phyloP scores from a whole-genome alignment of 2,113 vertebrate species.

The Notiomystis cincta region DNA sequence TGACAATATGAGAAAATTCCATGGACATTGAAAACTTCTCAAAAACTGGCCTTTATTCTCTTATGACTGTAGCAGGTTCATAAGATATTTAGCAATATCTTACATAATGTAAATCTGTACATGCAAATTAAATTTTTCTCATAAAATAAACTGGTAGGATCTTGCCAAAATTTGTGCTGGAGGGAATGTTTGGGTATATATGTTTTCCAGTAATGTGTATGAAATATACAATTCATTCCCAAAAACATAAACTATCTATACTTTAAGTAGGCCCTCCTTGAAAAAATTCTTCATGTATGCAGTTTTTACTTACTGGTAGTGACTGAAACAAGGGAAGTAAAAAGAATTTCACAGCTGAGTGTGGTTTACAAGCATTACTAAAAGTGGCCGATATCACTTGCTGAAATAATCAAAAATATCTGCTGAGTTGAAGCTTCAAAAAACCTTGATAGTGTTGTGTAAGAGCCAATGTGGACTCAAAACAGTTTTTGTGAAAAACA shows the following conservation, averaged over 20 bases:
- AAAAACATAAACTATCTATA: not conserved
- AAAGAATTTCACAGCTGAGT: not conserved
- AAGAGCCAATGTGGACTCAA: not conserved
- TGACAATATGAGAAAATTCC: not conserved
- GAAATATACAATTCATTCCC: not conserved
- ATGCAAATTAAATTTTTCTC: not conserved
- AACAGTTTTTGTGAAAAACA: not conserved
- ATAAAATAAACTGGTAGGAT: not conserved
- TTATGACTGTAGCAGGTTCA: not conserved
- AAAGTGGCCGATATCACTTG: not conserved
- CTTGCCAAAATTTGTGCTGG: slow-evolving; percentile 10
- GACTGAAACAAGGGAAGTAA: slow-evolving; percentile 13
- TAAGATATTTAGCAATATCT: not conserved
- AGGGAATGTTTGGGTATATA: not conserved
- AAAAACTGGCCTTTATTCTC: not conserved
- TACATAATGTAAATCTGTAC: not conserved
- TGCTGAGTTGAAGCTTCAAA: not conserved
- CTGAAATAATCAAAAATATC: slow-evolving; percentile 37
- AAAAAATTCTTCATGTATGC: not conserved
- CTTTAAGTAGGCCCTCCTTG: not conserved
- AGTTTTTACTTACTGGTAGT: slow-evolving; percentile 20
- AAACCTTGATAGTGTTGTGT: not conserved
- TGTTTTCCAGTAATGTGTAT: not conserved
- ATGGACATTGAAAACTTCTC: not conserved
- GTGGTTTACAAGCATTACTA: not conserved